Conservation (phyloP, 2,888 invertebrate genomes). For the Eristalis tenax region DNA sequence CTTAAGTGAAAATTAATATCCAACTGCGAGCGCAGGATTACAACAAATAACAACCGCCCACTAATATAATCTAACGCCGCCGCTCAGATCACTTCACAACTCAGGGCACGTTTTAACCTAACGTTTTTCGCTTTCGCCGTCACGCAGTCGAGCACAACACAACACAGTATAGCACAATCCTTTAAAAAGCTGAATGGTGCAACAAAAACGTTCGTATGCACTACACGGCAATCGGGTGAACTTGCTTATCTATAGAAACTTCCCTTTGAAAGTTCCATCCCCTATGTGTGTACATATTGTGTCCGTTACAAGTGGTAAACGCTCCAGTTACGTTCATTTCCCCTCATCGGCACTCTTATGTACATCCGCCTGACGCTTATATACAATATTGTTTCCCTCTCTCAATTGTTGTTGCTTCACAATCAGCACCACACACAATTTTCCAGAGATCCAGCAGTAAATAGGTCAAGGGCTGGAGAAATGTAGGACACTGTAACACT, state of each 20-base stretch:
- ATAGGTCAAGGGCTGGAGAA: conserved; percentile 70
- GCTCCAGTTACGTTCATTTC: conserved; percentile 55
- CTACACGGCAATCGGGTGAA: conserved; percentile 52
- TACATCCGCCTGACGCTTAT: background rate
- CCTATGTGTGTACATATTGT: conserved; percentile 34
- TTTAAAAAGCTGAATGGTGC: conserved; percentile 53
- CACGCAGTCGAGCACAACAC: background rate
- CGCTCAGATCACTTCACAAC: conserved; percentile 20
- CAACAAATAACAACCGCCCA: conserved; percentile 30
- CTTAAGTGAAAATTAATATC: conserved; percentile 34
- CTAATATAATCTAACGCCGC: background rate
- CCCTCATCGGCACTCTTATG: conserved; percentile 20
- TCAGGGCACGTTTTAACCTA: conserved; percentile 25
- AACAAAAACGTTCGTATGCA: conserved; percentile 60
- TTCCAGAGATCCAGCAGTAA: conserved; percentile 49
- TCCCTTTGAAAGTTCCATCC: conserved; percentile 28
- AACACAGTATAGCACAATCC: conserved; percentile 26
- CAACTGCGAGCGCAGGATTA: conserved; percentile 19
- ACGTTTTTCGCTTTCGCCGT: conserved; percentile 33
- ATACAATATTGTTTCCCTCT: conserved; percentile 29
- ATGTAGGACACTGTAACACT: conserved; percentile 50
- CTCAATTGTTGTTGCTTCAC: conserved; percentile 42
- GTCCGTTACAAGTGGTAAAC: conserved; percentile 65
- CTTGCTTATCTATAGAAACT: conserved; percentile 45
- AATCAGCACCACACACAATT: conserved; percentile 36